Evolutionary conservation across 2,888 invertebrate genomes (phyloP).

Genomic region (Himalopsyche kuldschensis): DNA sequence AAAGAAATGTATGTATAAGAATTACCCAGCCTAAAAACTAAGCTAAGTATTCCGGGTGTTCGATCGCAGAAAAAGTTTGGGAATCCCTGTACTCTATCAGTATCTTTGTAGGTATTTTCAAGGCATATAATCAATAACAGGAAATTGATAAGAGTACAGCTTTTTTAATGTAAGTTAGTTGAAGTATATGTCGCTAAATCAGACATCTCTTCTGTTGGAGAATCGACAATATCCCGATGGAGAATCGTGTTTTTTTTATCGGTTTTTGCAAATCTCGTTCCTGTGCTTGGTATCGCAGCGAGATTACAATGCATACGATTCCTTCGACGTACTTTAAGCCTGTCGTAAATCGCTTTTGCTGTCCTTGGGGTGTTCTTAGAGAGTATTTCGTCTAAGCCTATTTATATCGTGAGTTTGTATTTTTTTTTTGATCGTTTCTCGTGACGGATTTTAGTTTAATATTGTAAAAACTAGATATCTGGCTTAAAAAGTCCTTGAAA

Average conservation of each 20-base stretch:
- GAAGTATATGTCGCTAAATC: not conserved
- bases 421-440: not conserved
- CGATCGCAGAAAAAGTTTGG: too few relatives aligned
- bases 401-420: not conserved
- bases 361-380: not conserved
- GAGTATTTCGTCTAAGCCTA: conserved; percentile 2
- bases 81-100: too few relatives aligned
- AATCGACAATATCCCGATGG: not conserved
- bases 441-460: too few relatives aligned
- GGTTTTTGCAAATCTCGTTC: not conserved
- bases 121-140: too few relatives aligned
- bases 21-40: too few relatives aligned
- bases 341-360: conserved; percentile 5
- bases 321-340: not conserved
- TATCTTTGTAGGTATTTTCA: too few relatives aligned
- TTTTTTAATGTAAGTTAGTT: not conserved
- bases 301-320: not conserved
- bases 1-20: too few relatives aligned
- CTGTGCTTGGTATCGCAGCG: not conserved
- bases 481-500: too few relatives aligned
- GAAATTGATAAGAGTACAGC: not conserved
- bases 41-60: too few relatives aligned
- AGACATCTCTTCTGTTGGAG: not conserved
- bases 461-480: too few relatives aligned
- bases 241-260: not conserved